Evolutionary conservation across 2,888 invertebrate genomes (phyloP).

Genomic region (Drosophila peninsularis): DNA sequence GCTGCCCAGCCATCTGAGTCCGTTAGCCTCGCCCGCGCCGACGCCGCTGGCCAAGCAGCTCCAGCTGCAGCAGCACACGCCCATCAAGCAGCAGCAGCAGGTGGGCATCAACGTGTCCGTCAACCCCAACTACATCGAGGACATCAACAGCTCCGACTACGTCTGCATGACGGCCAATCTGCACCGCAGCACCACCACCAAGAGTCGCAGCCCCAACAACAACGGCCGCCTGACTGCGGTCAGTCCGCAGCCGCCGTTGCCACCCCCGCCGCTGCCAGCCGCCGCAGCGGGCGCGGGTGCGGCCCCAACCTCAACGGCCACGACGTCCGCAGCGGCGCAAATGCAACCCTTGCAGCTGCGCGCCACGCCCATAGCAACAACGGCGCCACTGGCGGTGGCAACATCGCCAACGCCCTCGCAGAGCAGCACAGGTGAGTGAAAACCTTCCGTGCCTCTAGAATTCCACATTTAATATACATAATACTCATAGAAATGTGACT

Average conservation of each 20-base stretch:
- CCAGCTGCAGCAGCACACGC: constrained; percentile 81
- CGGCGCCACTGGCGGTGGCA: constrained; percentile 76
- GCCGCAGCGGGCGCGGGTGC: not conserved
- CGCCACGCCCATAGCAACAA: constrained; percentile 47
- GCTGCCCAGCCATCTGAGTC: constrained; percentile 80
- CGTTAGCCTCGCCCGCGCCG: constrained; percentile 57
- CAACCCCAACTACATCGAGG: constrained; percentile 87
- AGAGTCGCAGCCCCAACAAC: constrained; percentile 48
- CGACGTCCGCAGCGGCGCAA: constrained; percentile 44
- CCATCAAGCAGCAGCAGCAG: constrained; percentile 71
- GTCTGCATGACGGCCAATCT: constrained; percentile 93
- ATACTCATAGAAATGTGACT: not conserved
- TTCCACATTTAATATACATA: not conserved
- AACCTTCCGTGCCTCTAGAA: too few relatives aligned
- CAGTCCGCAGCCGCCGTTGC: constrained; percentile 44
- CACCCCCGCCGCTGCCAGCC: constrained; percentile 24
- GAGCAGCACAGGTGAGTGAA: constrained; percentile 86
- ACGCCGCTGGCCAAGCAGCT: constrained; percentile 66
- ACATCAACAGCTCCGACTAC: constrained; percentile 92
- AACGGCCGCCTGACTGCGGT: constrained; percentile 35
- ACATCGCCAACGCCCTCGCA: constrained; percentile 89
- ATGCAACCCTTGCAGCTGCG: constrained; percentile 53
- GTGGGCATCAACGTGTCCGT: constrained; percentile 82
- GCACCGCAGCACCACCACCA: constrained; percentile 59
- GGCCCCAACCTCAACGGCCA: constrained; percentile 44